Conservation (phyloP, 2,888 invertebrate genomes). For the Mesorhabditis spiculigera region DNA sequence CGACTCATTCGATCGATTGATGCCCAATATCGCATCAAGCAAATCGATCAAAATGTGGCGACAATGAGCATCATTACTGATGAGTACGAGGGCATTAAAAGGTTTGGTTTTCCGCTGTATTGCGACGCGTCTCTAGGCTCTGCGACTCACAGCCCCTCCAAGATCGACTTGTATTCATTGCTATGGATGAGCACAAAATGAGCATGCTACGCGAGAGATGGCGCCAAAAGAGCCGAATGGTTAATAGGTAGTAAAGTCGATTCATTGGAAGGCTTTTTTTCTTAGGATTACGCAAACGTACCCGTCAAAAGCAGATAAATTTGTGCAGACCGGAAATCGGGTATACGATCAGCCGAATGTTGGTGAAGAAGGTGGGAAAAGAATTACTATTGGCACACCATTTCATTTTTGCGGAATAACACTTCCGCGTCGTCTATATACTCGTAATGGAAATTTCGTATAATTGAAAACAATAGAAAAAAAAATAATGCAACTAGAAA, state of each 20-base stretch:
- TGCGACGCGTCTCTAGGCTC: slow-evolving; percentile 18
- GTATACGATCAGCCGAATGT: slow-evolving; percentile 38
- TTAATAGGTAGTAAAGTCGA: slow-evolving; percentile 25
- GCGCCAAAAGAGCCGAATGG: slow-evolving; percentile 36
- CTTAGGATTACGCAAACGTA: slow-evolving; percentile 42
- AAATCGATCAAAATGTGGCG: slow-evolving; percentile 42
- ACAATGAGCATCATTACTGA: slow-evolving; percentile 43
- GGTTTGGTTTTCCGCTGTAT: not conserved
- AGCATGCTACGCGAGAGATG: slow-evolving; percentile 38
- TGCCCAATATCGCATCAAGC: slow-evolving; percentile 38
- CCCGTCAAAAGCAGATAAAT: slow-evolving; percentile 41
- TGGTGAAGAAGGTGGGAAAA: slow-evolving; percentile 12
- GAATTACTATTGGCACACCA: not conserved
- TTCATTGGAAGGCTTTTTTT: not conserved
- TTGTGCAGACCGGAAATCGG: slow-evolving; percentile 41
- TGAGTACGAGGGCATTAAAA: slow-evolving; percentile 42
- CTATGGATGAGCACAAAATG: slow-evolving; percentile 43
- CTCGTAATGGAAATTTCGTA: too few relatives aligned
- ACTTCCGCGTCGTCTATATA: too few relatives aligned
- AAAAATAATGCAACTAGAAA: too few relatives aligned
- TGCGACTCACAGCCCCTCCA: slow-evolving; percentile 36
- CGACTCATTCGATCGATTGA: slow-evolving; percentile 40
- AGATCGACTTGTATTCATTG: slow-evolving; percentile 38
- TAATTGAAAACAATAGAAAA: too few relatives aligned
- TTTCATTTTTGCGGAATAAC: too few relatives aligned